Percentiles rank a stretch among this genome's conserved stretches.
These are phyloP conservation scores for Bradypodion ventrale DNA, from an alignment of 2,797 vertebrate species.

Conservation along the genomic window DNA sequence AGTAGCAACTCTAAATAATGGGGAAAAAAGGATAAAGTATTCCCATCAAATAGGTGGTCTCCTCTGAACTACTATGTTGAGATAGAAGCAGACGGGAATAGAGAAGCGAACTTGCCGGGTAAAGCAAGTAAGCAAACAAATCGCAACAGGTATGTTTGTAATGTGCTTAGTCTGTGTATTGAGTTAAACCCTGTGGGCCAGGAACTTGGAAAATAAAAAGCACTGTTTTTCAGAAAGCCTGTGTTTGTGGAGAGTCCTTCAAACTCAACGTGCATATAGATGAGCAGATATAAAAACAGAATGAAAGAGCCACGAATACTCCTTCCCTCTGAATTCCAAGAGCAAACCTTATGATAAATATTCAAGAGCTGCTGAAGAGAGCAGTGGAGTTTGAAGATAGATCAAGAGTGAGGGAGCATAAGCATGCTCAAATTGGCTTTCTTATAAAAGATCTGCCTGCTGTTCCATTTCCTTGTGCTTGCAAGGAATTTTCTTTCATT, in stretches of 20 bases:
- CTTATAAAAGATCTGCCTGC: conserved; percentile 33
- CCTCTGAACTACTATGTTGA: not conserved
- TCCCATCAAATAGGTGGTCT: no score
- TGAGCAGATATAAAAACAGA: conserved; percentile 7
- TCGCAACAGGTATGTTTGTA: not conserved
- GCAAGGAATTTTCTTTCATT: not conserved
- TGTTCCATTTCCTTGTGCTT: conserved; percentile 29
- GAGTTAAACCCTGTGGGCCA: not conserved
- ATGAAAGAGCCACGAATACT: not conserved
- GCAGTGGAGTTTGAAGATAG: not conserved
- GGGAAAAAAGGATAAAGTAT: no score
- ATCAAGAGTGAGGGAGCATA: not conserved
- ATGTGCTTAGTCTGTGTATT: not conserved
- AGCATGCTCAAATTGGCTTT: conserved; percentile 15
- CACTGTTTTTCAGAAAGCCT: not conserved
- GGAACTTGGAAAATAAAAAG: not conserved
- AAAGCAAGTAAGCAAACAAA: not conserved
- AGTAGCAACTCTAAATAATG: no score
- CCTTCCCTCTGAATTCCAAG: not conserved
- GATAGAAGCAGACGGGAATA: not conserved
- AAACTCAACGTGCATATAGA: fast-evolving
- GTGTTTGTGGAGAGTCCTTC: not conserved
- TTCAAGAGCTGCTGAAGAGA: not conserved
- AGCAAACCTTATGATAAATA: conserved; percentile 35
- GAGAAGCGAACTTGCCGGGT: no score